Evolutionary conservation across 1,140 invertebrate genomes (phyloP), one percentile per base, ranked within the genome.

Genomic region (Diorhabda elongata): DNA sequence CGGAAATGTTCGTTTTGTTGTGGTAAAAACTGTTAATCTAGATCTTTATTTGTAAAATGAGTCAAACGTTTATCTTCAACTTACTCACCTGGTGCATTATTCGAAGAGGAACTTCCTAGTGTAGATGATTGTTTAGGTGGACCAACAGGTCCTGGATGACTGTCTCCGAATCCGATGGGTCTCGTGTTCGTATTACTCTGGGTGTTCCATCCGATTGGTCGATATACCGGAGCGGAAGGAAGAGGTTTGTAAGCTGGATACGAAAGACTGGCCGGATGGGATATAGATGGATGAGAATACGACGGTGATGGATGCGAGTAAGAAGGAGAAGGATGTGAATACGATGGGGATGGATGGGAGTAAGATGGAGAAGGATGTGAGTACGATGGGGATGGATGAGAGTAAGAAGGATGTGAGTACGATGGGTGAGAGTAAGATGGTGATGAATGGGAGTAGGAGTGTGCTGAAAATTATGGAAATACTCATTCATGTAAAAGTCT

Each of bases 101-200:
- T 41, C 2, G 59, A 8, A 42, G n/a, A 8, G 42, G 59, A 41
- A 8, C 42, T 26, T 8, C 47, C 64, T n/a, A 65, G n/a, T n/a
- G 47, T 5, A 57, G 64, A 41, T 9, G 6, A 9, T 4, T 65
- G 64, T 41, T 65, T 65, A n/a, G 64, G 47, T 57, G 71, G 66
- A 42, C 67, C 67, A 56, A 68, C 47, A 11, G 69, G 66, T 42
- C 58, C 61, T 9, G 70, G 69, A 6, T 65, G 58, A 57, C 61
- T 57, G 64, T 61, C 44, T 45, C 67, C 42, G 44, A 66, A 70
- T 43, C 69, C 69, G 11, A 70, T 70, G 41, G 66, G 66, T 42
- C 44, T 41, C 8, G 64, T 42, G 42, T 4, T 43, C 2, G 58
- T 52, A 6, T 9, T 59, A 41, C 44, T 43, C 26, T 26, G 26